Conservation (phyloP, 2,888 invertebrate species). For the Ceramica pisi region DNA sequence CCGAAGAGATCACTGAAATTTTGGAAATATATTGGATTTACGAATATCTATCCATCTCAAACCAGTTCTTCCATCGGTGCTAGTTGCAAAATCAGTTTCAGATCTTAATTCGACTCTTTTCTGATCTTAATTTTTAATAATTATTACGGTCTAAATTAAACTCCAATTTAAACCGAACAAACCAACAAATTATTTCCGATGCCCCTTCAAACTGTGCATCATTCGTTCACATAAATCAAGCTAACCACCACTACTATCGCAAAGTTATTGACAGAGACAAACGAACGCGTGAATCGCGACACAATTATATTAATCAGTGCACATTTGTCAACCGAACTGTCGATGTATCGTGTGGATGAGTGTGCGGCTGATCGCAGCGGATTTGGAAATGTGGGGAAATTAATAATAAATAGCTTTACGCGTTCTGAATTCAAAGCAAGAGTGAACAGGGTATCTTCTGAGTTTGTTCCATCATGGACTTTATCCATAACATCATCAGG, state of each 20-base stretch:
- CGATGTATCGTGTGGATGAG: conserved; percentile 36
- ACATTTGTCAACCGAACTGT: conserved; percentile 66
- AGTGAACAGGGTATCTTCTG: too few species aligned
- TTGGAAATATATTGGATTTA: too few species aligned
- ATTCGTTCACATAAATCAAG: conserved; percentile 54
- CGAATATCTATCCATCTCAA: too few species aligned
- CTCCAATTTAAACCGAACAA: conserved; percentile 20
- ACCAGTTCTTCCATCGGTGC: too few species aligned
- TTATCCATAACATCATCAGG: too few species aligned
- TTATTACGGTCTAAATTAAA: too few species aligned
- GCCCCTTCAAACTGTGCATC: conserved; percentile 9
- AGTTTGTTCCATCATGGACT: too few species aligned
- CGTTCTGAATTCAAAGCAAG: too few species aligned
- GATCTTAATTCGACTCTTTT: too few species aligned
- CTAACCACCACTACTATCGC: conserved; percentile 47
- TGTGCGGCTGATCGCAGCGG: conserved; percentile 41
- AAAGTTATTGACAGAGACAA: conserved; percentile 62
- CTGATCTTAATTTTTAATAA: too few species aligned
- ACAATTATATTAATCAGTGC: conserved; percentile 72
- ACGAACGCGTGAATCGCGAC: conserved; percentile 67
- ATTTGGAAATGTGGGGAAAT: conserved; percentile 15
- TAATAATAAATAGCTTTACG: background rate
- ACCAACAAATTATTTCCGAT: conserved; percentile 21
- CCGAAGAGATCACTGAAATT: too few species aligned
- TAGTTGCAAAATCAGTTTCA: too few species aligned